These are phyloP conservation scores for Rhadinocentrus ornatus DNA, from an alignment of 2,797 vertebrate species.

Conservation along the genomic window DNA sequence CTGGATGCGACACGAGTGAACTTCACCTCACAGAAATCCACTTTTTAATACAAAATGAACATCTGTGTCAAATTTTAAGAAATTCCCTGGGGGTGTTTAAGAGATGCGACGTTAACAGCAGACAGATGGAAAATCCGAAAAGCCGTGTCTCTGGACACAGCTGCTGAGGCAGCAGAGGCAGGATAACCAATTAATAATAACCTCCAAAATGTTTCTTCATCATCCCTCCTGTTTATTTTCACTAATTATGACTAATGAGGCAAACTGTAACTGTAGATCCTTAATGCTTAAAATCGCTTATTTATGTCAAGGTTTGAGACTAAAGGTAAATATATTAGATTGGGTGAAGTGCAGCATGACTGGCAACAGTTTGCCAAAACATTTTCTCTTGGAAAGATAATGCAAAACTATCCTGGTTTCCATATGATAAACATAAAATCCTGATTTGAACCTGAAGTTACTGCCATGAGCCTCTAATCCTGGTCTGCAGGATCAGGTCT, in stretches of 20 bases:
- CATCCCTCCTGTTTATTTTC: not conserved
- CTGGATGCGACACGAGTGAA: not conserved
- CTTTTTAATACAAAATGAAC: not conserved
- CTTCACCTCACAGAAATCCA: not conserved
- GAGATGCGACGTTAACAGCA: not conserved
- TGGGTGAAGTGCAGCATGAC: not conserved
- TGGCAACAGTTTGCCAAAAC: not conserved
- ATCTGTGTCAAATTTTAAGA: not conserved
- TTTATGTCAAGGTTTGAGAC: not conserved
- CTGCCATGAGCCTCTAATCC: not conserved
- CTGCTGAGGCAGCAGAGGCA: not conserved
- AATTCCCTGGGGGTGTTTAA: not conserved
- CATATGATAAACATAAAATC: too few relatives aligned
- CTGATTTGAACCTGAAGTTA: too few relatives aligned
- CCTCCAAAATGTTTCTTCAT: not conserved
- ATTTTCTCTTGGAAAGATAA: not conserved
- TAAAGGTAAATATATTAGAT: not conserved
- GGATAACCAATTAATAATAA: not conserved
- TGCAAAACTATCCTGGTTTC: not conserved
- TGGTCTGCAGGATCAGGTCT: too few relatives aligned
- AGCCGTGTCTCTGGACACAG: conserved; percentile 2
- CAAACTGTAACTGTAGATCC: not conserved
- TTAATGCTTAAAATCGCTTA: not conserved
- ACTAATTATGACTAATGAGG: conserved; percentile 4
- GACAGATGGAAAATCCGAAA: conserved; percentile 7